Base-by-base conservation (phyloP, 1,140 invertebrate genomes). In the Ceratosolen solmsi region DNA sequence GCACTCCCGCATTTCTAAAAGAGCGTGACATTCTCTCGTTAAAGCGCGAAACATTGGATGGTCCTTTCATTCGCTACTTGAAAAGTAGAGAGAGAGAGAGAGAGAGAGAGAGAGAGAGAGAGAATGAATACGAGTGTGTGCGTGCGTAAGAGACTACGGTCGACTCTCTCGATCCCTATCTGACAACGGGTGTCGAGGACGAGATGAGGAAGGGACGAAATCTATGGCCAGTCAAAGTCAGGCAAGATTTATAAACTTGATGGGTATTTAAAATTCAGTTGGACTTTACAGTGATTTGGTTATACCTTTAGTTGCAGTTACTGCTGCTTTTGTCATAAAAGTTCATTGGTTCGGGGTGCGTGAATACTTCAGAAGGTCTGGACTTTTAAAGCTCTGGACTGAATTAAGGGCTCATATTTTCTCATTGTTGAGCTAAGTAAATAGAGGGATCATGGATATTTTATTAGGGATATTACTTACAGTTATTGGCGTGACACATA, bases 251-350 rank as follows among this genome's bases (percentile, higher is more conserved):
- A 76, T 65, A 63, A 33, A 33, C 33, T 56, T 9, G 25, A 38
- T 30, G 38, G 38, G 36, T 46, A 63, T 76, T 65, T 76, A 76
- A 76, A 76, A 58, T 76, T 41, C 58, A 46, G 56, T 41, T 25
- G 54, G 33, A 63, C 38, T 63, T 27, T 38, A n/a, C 8, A 72
- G 9, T 58, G 74, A 77, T 77, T 77, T 65, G 17, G 63, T 68
- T 68, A n/a, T 68, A 17, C 8, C 33, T 38, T 60, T 46, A 11
- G 38, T 46, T 25, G 13, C 41, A 20, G n/a, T 30, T 30, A 9
- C 13, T 27, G 30, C 9, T 75, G 30, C 36, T 60, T 58, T 75
- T 75, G 33, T 74, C 71, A 36, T 74, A 56, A 56, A 74, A 74
- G 33, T 51, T 38, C 65, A 41, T 70, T n/a, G 20, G 22, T 41